Conservation (phyloP, 1,140 invertebrate species). For the Triops cancriformis region DNA sequence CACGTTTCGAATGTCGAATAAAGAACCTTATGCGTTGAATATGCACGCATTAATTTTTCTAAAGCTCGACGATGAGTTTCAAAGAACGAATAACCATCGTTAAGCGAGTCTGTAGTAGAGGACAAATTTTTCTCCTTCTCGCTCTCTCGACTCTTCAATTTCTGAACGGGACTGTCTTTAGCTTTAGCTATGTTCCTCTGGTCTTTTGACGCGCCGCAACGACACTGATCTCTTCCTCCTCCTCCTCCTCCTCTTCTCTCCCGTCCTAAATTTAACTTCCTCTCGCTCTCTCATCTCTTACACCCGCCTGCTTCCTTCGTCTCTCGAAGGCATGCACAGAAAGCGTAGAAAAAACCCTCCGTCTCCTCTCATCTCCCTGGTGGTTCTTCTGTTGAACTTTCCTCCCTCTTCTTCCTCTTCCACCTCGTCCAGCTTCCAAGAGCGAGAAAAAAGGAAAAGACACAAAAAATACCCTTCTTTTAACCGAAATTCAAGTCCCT, state of each 20-base stretch:
- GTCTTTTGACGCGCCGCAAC: background rate
- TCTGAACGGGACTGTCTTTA: background rate
- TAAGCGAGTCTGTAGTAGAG: background rate
- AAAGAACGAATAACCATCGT: no score
- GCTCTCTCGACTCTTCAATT: background rate
- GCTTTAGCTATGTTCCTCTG: background rate
- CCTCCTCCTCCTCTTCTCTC: background rate
- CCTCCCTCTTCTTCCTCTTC: background rate
- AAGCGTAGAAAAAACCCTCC: background rate
- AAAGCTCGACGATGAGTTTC: no score
- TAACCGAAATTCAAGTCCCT: no score
- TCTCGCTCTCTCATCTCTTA: background rate
- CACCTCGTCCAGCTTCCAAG: no score
- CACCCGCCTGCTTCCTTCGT: background rate
- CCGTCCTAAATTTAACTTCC: conserved; percentile 7
- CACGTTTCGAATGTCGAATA: no score
- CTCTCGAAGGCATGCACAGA: background rate
- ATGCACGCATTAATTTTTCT: no score
- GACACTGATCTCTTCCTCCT: background rate
- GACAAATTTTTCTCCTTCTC: background rate
- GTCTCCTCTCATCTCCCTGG: background rate
- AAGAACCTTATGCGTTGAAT: no score
- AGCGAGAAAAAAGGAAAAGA: no score
- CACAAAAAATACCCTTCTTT: no score
- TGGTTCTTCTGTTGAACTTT: background rate